Evolutionary conservation across 2,888 invertebrate species (phyloP), one percentile per base, ranked within the genome.

Genomic region (Eilema caniola): DNA sequence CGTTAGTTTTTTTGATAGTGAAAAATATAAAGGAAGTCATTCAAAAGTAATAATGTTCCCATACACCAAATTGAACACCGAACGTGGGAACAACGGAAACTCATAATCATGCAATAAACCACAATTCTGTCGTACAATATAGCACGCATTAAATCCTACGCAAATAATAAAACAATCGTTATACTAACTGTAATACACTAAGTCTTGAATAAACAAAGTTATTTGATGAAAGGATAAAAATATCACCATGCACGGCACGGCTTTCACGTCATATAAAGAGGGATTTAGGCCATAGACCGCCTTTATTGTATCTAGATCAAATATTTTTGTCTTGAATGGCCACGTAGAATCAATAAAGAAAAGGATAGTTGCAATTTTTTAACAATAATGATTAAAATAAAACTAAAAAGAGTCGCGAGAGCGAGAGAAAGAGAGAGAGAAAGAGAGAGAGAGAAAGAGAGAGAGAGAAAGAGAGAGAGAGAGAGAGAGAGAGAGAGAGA

Each of bases 41-140:
- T 67, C 61, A 69, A 81, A 73, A 61, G 41, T 69, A 61, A 53
- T 62, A 67, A 37, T 62, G 64, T 72, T 68, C 72, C 75, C 68
- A 72, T 59, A 73, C 72, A 67, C 67, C 70, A 61, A 67, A 73
- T 70, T 74, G 68, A 74, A 63, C 16, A 65, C 67, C 37, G 56
- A 57, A 77, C 81, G 80, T 83, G 77, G 82, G 83, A 83, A 81
- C 82, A 82, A 76, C 85, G 86, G 88, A 88, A 86, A 81, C 82
- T 77, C 80, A 85, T 85, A 87, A 88, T 88, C 85, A 83, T 79
- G 66, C 80, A 81, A 83, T 86, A 84, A 88, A 86, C 85, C 84
- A 75, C 85, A 83, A 77, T 80, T 72, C 73, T 64, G 76, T 76
- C 68, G 71, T 71, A 74, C 57, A 67, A 74, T 80, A 71, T 69